Percentiles rank a stretch among this genome's conserved stretches.
phyloP scores from a whole-genome alignment of 2,888 invertebrate genomes.

The Polymixis flavicincta region DNA sequence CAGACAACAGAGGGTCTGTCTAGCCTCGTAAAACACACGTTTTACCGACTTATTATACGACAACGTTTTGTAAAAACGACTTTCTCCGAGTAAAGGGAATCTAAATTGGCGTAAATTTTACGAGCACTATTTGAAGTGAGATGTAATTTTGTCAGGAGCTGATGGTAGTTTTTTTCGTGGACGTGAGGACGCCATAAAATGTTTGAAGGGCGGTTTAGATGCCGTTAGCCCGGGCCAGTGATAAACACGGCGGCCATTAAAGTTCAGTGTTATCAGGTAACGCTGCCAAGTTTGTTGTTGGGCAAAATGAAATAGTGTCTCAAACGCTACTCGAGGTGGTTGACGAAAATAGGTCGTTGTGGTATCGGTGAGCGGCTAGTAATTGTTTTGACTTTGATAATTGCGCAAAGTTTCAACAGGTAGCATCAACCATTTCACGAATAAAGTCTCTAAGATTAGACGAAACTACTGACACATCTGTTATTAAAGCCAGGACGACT shows the following conservation, averaged over 20 bases:
- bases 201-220: slow-evolving; percentile 59
- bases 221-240: slow-evolving; percentile 50
- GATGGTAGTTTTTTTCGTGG: slow-evolving; percentile 62
- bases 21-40: slow-evolving; percentile 82
- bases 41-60: slow-evolving; percentile 85
- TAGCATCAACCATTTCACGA: background rate
- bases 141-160: slow-evolving; percentile 73
- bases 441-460: background rate
- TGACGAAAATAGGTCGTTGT: background rate
- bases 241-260: slow-evolving; percentile 58
- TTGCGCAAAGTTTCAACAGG: background rate
- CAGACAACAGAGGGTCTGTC: slow-evolving; percentile 68
- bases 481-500: background rate
- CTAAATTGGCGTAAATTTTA: slow-evolving; percentile 86
- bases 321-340: background rate
- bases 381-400: slow-evolving; percentile 5
- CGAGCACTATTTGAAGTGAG: slow-evolving; percentile 75
- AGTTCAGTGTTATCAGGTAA: slow-evolving; percentile 53
- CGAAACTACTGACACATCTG: background rate
- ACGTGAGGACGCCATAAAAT: slow-evolving; percentile 62
- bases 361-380: background rate
- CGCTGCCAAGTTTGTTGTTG: slow-evolving; percentile 48
- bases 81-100: slow-evolving; percentile 78
- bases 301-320: slow-evolving; percentile 29
- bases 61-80: slow-evolving; percentile 77